Evolutionary conservation across 2,797 vertebrate species (phyloP), one percentile per base, ranked within the genome.

Genomic region (Decapterus maruadsi): DNA sequence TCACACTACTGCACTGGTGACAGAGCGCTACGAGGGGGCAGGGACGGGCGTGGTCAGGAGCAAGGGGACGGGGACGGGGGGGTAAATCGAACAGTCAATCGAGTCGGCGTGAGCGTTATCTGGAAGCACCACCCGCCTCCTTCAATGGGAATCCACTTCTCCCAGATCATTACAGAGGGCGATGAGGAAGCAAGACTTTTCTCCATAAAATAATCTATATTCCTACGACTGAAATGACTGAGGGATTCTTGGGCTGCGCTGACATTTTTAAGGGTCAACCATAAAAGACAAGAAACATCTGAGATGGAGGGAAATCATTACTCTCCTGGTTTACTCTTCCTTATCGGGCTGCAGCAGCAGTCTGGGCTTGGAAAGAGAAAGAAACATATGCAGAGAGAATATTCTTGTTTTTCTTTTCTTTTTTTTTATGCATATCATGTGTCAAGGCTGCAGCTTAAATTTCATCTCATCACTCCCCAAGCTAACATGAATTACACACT

Each of bases 311-410:
- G 68, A 89, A 88, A 89, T 87, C 78, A 80, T 90, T 89, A 85
- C 77, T 85, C 70, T 80, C 61, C 45, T 12, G 76, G 81, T 88
- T 58, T 84, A 82, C 58, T 56, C 38, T 72, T 51, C 50, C 83
- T 93, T 93, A 93, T 94, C 92, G 45, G 67, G 48, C 65, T 48
- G 58, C 60, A 78, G 60, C 34, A 36, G 34, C 90, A 92, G 88
- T 74, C 46, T 3, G n/a, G 12, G 61, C 45, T 64, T 38, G 53
- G 61, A 72, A 70, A 75, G 40, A 75, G 59, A 77, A 65, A 74
- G 76, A 77, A 82, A 76, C 48, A 48, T 56, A 70, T 65, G 59
- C 68, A 48, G 65, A 19, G 54, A n/a, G 58, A 70, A 58, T 38
- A 60, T 62, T 67, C 67, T 38, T 77, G 61, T 77, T 36, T 36